phyloP scores from a whole-genome alignment of 2,797 vertebrate species.

The Perodicticus potto region DNA sequence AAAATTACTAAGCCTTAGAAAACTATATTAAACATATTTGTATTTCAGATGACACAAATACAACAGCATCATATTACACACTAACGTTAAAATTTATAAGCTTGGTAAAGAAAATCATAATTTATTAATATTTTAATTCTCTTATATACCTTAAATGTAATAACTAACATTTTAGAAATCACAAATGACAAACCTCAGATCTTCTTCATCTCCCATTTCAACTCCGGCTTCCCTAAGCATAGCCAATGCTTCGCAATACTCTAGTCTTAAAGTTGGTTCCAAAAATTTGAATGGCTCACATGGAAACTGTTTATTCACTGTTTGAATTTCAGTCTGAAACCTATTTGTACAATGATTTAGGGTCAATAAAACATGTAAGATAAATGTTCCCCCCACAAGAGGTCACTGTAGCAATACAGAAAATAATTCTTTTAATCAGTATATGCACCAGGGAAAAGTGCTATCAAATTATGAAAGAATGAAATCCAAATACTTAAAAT shows the following conservation, averaged over 20 bases:
- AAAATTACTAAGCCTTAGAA: slow-evolving; percentile 24
- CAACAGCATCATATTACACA: neutral
- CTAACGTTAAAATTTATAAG: slow-evolving; percentile 61
- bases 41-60: slow-evolving; percentile 43
- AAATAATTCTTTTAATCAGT: slow-evolving; percentile 57
- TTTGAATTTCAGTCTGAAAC: slow-evolving; percentile 98
- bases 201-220: slow-evolving; percentile 98
- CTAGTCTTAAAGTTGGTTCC: slow-evolving; percentile 97
- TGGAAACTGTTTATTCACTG: slow-evolving; percentile 95
- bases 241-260: slow-evolving; percentile 95
- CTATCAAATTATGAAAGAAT: slow-evolving; percentile 64
- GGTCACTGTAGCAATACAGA: slow-evolving; percentile 82
- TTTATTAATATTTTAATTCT: slow-evolving; percentile 15
- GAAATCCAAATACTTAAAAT: slow-evolving; percentile 64
- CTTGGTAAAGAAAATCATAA: slow-evolving; percentile 1
- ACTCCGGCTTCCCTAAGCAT: slow-evolving; percentile 96
- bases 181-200: slow-evolving; percentile 93
- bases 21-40: slow-evolving; percentile 43
- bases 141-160: slow-evolving; percentile 10
- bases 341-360: slow-evolving; percentile 84
- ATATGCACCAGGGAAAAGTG: slow-evolving; percentile 55
- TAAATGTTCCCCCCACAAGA: slow-evolving; percentile 84
- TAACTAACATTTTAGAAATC: slow-evolving; percentile 19
- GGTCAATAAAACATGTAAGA: slow-evolving; percentile 32
- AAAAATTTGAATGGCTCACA: slow-evolving; percentile 98